Conservation (phyloP, 2,113 vertebrate genomes). For the Lophochroa leadbeateri region DNA sequence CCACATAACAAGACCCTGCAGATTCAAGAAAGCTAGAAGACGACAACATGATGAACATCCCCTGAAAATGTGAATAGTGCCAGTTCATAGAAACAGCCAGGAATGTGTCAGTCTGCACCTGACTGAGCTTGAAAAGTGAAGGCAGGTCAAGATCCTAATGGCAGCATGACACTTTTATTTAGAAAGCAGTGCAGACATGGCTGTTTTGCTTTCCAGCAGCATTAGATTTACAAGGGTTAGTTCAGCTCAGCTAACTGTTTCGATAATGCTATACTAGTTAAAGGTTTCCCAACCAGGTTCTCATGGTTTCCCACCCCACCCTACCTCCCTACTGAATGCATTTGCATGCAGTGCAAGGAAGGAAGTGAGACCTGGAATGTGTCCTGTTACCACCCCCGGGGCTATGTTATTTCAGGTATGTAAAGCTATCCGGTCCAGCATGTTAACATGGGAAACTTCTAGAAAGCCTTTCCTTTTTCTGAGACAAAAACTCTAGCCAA, state of each 20-base stretch:
- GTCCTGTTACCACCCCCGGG: conserved; percentile 60
- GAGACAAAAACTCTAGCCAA: conserved; percentile 34
- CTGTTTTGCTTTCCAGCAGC: not conserved
- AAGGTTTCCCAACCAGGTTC: conserved; percentile 62
- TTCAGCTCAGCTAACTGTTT: conserved; percentile 3
- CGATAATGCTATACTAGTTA: conserved; percentile 43
- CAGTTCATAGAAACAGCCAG: not conserved
- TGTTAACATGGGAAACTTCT: conserved; percentile 66
- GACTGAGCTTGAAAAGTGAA: not conserved
- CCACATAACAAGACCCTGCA: not conserved
- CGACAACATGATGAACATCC: fast-evolving
- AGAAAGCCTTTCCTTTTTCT: conserved; percentile 51
- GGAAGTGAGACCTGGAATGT: conserved; percentile 71
- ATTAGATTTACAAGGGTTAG: not conserved
- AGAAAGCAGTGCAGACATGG: not conserved
- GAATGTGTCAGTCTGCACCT: not conserved
- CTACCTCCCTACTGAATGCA: conserved; percentile 36
- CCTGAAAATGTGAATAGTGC: not conserved
- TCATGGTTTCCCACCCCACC: conserved; percentile 25
- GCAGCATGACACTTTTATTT: not conserved
- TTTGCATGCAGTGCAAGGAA: conserved; percentile 52
- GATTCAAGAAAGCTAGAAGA: not conserved
- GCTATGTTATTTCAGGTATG: conserved; percentile 62
- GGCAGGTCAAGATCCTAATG: not conserved
- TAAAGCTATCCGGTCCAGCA: conserved; percentile 45